Base-by-base conservation (phyloP, 1,140 invertebrate species). In the Philotrypesis tridentata region DNA sequence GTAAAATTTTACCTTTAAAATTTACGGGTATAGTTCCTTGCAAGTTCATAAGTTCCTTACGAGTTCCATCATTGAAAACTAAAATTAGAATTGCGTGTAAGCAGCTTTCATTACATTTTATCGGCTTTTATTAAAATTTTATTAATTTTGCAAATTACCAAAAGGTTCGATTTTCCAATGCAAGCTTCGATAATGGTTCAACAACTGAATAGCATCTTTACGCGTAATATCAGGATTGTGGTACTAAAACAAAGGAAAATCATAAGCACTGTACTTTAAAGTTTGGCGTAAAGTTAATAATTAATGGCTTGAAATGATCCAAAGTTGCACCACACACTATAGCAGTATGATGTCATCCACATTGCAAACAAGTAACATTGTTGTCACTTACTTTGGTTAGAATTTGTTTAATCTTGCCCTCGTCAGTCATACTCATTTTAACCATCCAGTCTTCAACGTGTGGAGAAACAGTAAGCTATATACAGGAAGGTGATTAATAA, bases 1-100 rank as follows among this genome's bases (percentile, higher is more conserved):
- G 11, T 12, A 55, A n/a, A 17, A 82, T 79, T 85, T 89, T 91
- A 93, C 97, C 96, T 95, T 97, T 98, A 89, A 97, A 99, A 48
- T 92, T 92, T 2, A 99, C 97, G 37, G 98, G 98, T 88, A 99
- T 97, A 21, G 98, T 99, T 73, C 98, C 98, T 88, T 95, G 94
- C 21, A 99, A 92, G 89, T 96, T 96, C 14, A 98, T 91, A 76
- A 99, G 92, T 80, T 98, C 95, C 90, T 96, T 97, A 77, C 93
- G 91, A 21, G 92, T 94, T 55, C 98, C 98, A 95, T 98, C 96
- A 90, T 97, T 97, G 89, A 98, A 98, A 33, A 97, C 97, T 97
- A 88, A 86, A 88, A 90, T 88, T 92, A 55, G 5, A n/a, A 55
- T 6, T 17, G n/a, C 21, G n/a, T 37, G 48, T 55, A 61, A 63